A percentile compares a stretch with the other conserved stretches of the same genome.
These are phyloP conservation scores for Araneus ventricosus DNA, from an alignment of 1,140 invertebrate species.

Conservation along the genomic window DNA sequence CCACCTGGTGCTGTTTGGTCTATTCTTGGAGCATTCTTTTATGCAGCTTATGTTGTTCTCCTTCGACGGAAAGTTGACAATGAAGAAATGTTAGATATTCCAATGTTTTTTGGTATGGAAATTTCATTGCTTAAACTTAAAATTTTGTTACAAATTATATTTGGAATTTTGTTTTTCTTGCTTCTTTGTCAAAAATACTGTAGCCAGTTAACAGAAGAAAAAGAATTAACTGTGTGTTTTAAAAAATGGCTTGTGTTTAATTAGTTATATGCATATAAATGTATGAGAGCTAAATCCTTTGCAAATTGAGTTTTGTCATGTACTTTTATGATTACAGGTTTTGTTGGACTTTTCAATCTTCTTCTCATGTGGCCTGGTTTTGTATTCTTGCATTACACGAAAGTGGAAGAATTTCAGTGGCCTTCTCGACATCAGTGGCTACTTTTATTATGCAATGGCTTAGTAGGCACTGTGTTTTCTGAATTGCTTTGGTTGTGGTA, in stretches of 20 bases:
- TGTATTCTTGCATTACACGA: slow-evolving; percentile 88
- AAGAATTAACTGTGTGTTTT: no score
- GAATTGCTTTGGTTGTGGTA: slow-evolving; percentile 94
- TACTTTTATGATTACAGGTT: slow-evolving; percentile 83
- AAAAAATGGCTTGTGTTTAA: no score
- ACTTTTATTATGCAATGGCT: slow-evolving; percentile 89
- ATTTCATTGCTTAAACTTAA: background rate
- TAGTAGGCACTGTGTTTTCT: slow-evolving; percentile 92
- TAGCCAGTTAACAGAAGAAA: no score
- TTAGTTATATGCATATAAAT: no score
- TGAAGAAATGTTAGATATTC: slow-evolving; percentile 93
- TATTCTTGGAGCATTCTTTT: slow-evolving; percentile 90
- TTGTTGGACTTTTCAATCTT: slow-evolving; percentile 92
- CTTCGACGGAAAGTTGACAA: slow-evolving; percentile 89
- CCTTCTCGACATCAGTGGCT: slow-evolving; percentile 89
- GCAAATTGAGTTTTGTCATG: slow-evolving; percentile 63
- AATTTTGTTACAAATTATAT: background rate
- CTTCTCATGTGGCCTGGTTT: slow-evolving; percentile 92
- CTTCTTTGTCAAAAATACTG: background rate
- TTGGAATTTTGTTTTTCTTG: background rate
- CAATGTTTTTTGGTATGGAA: slow-evolving; percentile 90
- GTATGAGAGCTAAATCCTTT: no score
- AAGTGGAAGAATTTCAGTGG: slow-evolving; percentile 89
- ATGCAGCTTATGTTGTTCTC: slow-evolving; percentile 91
- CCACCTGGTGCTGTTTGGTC: slow-evolving; percentile 88